These are phyloP conservation scores for Drosophila trapezifrons DNA, from an alignment of 1,140 invertebrate genomes.

Conservation along the genomic window DNA sequence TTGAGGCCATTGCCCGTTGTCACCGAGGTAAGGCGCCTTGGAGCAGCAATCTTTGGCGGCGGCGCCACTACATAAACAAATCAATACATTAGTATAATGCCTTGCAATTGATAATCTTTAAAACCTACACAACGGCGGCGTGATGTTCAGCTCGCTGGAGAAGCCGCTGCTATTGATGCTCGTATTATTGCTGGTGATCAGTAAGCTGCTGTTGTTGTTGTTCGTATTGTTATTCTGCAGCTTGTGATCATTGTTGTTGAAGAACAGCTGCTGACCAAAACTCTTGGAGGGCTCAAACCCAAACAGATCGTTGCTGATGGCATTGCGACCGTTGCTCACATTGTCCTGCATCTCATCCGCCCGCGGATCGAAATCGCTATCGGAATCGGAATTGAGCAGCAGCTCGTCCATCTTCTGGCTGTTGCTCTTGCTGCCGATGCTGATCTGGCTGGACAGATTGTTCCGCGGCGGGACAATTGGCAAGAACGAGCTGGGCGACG, in stretches of 20 bases:
- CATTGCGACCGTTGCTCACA: constrained; percentile 74
- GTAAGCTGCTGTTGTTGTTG: constrained; percentile 54
- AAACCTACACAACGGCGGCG: constrained; percentile 88
- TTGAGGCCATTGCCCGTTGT: constrained; percentile 83
- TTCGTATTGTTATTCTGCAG: constrained; percentile 68
- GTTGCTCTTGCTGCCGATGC: constrained; percentile 85
- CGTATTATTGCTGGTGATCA: constrained; percentile 60
- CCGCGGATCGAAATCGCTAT: constrained; percentile 91
- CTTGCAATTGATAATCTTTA: background rate
- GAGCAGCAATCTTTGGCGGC: constrained; percentile 88
- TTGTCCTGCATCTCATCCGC: constrained; percentile 87
- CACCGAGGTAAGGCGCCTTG: constrained; percentile 75
- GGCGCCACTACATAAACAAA: constrained; percentile 88
- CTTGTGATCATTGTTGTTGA: constrained; percentile 74
- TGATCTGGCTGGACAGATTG: constrained; percentile 86
- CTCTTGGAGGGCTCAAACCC: constrained; percentile 83
- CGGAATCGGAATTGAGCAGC: constrained; percentile 91
- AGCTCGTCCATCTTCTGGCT: constrained; percentile 93
- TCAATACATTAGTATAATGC: background rate
- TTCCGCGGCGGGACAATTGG: constrained; percentile 88
- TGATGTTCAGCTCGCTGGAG: constrained; percentile 76
- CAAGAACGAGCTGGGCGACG: constrained; percentile 83
- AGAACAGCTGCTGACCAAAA: constrained; percentile 83
- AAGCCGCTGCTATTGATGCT: constrained; percentile 74
- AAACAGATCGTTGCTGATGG: constrained; percentile 82